phyloP scores from a whole-genome alignment of 2,113 vertebrate genomes.

The Engraulis encrasicolus region DNA sequence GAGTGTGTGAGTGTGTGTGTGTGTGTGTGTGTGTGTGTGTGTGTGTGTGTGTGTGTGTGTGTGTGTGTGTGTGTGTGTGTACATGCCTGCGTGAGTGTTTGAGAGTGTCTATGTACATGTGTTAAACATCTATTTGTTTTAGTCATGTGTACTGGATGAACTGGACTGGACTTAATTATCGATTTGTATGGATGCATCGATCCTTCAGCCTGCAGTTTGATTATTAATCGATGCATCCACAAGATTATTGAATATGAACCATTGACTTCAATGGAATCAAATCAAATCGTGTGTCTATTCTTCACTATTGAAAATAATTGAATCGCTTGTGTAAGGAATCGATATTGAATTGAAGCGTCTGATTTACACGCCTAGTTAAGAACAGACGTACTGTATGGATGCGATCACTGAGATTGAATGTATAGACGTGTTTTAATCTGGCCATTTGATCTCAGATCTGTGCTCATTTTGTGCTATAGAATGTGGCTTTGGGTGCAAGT shows the following conservation, averaged over 20 bases:
- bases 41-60: slow-evolving; percentile 37
- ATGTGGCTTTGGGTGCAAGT: too few relatives aligned
- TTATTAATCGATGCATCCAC: too few relatives aligned
- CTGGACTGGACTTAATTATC: too few relatives aligned
- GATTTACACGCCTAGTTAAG: too few relatives aligned
- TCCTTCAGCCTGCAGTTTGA: too few relatives aligned
- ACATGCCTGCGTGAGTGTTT: slow-evolving; percentile 10
- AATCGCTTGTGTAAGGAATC: too few relatives aligned
- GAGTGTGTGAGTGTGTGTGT: background rate
- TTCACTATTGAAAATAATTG: too few relatives aligned
- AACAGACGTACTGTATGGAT: background rate
- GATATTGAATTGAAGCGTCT: too few relatives aligned
- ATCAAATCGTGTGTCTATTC: too few relatives aligned
- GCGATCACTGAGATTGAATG: background rate
- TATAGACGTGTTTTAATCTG: background rate
- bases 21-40: slow-evolving; percentile 28
- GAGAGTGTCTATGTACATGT: slow-evolving; percentile 5
- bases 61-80: slow-evolving; percentile 32
- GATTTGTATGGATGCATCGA: too few relatives aligned
- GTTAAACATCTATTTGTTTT: background rate
- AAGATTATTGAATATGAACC: too few relatives aligned
- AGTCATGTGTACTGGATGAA: background rate
- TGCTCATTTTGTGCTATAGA: slow-evolving; percentile 6
- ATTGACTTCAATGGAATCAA: too few relatives aligned
- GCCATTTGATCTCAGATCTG: background rate